Base-by-base conservation (phyloP, 1,140 invertebrate genomes). In the Pseudobourletiella spinata region DNA sequence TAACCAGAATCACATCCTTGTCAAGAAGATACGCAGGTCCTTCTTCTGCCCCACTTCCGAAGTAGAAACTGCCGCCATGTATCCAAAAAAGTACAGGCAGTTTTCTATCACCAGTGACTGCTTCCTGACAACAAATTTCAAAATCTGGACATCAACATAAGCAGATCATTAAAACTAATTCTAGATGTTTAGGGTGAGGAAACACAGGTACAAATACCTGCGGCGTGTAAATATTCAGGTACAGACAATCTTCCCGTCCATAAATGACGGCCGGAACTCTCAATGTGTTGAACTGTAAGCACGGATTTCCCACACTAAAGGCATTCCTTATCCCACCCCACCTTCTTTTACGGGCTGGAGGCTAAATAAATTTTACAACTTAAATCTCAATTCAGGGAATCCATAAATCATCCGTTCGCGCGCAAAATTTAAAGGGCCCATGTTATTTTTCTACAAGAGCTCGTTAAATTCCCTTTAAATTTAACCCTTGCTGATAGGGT, bases 41-140 rank as follows among this genome's bases (percentile, higher is more conserved):
- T 50, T 64, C 61, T 3, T 65, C 64, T 32, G 22, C 30, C 11
- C 35, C 63, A 20, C 24, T 28, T 30, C 70, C 69, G 43, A 75
- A 71, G 64, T 72, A 43, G 60, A 71, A 60, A 63, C 74, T 28
- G 69, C 70, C 61, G 71, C 74, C 52, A 61, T 83, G 81, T 55
- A 83, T 79, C 70, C 77, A 81, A 1, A 83, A 75, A 20, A 83
- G 62, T 1, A 83, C 81, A 6, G 65, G 61, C 24, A 66, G 50
- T 4, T 20, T 46, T 14, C 6, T 11, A 14, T 18, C 18, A 11
- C 18, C 44, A 46, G 18, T 11, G 4, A 46, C 6, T 46, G 22
- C 22, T 46, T 11, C 6, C 22, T 46, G 22, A 6, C 6, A 14
- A 46, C 22, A 46, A 18, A 14, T 14, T 46, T 8, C 6, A 46